Conservation (phyloP, 2,797 vertebrate genomes). For the Argya squamiceps region DNA sequence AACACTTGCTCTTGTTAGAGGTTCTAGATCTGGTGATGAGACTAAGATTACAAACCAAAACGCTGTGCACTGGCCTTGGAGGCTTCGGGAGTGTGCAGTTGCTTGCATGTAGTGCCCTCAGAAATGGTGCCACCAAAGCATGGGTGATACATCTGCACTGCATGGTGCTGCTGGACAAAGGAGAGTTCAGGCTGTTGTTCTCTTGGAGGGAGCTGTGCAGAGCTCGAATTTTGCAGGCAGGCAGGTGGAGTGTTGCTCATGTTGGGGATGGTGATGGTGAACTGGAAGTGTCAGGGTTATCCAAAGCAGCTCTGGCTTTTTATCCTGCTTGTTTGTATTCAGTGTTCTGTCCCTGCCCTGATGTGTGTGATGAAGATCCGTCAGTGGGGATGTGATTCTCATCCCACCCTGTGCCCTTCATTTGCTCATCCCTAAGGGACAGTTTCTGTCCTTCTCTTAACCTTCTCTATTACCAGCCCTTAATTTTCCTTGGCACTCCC, state of each 20-base stretch:
- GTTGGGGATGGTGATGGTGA: background rate
- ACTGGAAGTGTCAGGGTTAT: background rate
- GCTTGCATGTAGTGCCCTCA: background rate
- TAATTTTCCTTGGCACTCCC: background rate
- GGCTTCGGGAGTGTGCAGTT: background rate
- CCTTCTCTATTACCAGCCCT: background rate
- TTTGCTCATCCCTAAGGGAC: background rate
- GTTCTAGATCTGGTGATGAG: background rate
- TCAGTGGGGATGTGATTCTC: background rate
- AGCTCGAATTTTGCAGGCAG: background rate
- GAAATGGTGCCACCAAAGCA: rapidly evolving
- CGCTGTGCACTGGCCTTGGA: rapidly evolving
- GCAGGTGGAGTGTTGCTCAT: background rate
- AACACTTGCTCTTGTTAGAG: background rate
- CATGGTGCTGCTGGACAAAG: rapidly evolving
- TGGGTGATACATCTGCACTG: rapidly evolving
- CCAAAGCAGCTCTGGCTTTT: background rate
- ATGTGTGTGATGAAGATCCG: background rate
- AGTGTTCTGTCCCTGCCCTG: rapidly evolving
- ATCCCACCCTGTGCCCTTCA: background rate
- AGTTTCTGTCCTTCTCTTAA: background rate
- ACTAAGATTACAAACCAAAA: background rate
- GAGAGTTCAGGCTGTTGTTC: background rate
- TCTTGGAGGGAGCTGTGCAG: background rate
- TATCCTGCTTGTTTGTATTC: background rate